A percentile compares a stretch with the other conserved stretches of the same genome.
These are phyloP conservation scores for Drosophila testacea DNA, from an alignment of 2,888 invertebrate genomes.

Conservation along the genomic window DNA sequence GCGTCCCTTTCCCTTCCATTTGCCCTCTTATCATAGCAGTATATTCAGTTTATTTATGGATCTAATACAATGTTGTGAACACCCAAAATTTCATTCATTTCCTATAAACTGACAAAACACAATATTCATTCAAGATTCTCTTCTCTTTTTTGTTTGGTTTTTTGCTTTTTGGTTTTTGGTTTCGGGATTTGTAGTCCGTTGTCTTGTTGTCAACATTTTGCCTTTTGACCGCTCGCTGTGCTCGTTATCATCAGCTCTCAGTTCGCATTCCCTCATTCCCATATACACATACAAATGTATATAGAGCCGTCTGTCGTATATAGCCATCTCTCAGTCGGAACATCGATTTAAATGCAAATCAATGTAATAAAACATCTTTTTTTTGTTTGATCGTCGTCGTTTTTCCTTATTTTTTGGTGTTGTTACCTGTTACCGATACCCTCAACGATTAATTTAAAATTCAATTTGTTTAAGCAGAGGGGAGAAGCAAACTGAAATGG, in stretches of 20 bases:
- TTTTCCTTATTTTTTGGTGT: conserved; percentile 25
- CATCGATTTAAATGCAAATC: conserved; percentile 84
- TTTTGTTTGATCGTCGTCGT: conserved; percentile 21
- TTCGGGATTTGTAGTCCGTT: conserved; percentile 36
- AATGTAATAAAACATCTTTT: conserved; percentile 81
- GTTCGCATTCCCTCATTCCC: conserved; percentile 26
- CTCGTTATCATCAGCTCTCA: conserved; percentile 64
- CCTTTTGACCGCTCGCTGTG: conserved; percentile 69
- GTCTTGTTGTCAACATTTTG: conserved; percentile 68
- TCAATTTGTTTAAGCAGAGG: conserved; percentile 54
- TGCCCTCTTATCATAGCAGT: not conserved
- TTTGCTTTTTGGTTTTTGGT: conserved; percentile 38
- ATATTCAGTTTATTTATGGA: conserved; percentile 75
- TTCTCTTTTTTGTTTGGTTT: conserved; percentile 27
- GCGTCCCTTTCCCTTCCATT: not conserved
- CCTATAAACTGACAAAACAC: conserved; percentile 26
- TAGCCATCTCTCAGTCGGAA: conserved; percentile 49
- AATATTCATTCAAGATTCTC: conserved; percentile 53
- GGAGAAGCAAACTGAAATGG: conserved; percentile 14
- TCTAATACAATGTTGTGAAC: conserved; percentile 62
- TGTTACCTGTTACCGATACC: conserved; percentile 47
- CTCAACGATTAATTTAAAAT: conserved; percentile 70
- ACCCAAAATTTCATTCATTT: conserved; percentile 40
- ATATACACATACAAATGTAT: conserved; percentile 1
- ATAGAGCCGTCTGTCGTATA: conserved; percentile 34